A percentile compares a stretch with the other conserved stretches of the same genome.
Conservation (phyloP, 2,113 vertebrate species). For the Istiophorus platypterus region DNA sequence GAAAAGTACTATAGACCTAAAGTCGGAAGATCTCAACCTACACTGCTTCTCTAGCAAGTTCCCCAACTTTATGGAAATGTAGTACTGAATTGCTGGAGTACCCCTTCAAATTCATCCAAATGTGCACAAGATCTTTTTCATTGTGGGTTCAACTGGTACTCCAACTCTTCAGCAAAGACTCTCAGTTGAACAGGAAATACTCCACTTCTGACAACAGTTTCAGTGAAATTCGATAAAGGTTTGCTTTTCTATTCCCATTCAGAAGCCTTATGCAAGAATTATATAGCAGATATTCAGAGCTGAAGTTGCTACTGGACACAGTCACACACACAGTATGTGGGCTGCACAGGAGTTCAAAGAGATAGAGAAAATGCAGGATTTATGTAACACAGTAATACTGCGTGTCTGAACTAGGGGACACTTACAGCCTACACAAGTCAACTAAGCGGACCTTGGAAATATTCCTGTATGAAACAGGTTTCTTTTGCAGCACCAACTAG, state of each 20-base stretch:
- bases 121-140: neutral
- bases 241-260: constrained; percentile 28
- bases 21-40: neutral
- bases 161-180: constrained; percentile 20
- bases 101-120: constrained; percentile 9
- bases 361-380: constrained; percentile 49
- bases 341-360: constrained; percentile 58
- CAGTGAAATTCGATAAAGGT: constrained; percentile 25
- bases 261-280: constrained; percentile 41
- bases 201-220: constrained; percentile 21
- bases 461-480: constrained; percentile 53
- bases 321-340: constrained; percentile 48
- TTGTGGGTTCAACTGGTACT: constrained; percentile 26
- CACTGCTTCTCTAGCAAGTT: neutral
- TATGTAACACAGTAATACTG: constrained; percentile 61
- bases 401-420: constrained; percentile 60
- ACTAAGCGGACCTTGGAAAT: constrained; percentile 54
- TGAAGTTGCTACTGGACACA: constrained; percentile 30
- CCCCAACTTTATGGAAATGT: neutral
- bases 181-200: constrained; percentile 28
- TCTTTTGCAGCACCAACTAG: constrained; percentile 61
- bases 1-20: neutral
- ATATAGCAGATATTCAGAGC: neutral
- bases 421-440: constrained; percentile 64
- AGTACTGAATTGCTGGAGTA: neutral